Conservation (phyloP, 2,797 vertebrate species). For the Microctenopoma lineatum region DNA sequence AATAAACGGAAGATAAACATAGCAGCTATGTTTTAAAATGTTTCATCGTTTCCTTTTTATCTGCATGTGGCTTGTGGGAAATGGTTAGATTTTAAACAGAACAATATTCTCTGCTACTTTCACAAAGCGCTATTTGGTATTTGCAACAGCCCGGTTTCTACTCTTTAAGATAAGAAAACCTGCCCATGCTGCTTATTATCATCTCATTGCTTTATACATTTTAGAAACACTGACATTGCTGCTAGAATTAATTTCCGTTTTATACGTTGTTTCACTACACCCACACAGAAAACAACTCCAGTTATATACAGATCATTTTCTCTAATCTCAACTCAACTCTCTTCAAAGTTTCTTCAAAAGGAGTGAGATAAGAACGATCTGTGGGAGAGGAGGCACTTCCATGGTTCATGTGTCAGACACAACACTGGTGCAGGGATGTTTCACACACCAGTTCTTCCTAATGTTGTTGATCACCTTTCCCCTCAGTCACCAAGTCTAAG, state of each 20-base stretch:
- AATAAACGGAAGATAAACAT: conserved; percentile 55
- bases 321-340: conserved; percentile 50
- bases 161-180: conserved; percentile 25
- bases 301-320: conserved; percentile 52
- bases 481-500: conserved; percentile 6
- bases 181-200: conserved; percentile 6
- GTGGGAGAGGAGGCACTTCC: conserved; percentile 63
- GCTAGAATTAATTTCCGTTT: background rate
- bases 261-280: conserved; percentile 5
- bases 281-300: conserved; percentile 33
- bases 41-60: conserved; percentile 45
- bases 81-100: conserved; percentile 43
- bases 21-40: conserved; percentile 39
- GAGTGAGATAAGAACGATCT: conserved; percentile 60
- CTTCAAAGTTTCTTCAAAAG: conserved; percentile 72
- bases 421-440: conserved; percentile 57
- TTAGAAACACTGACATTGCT: background rate
- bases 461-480: conserved; percentile 49
- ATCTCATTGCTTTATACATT: conserved; percentile 8
- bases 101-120: conserved; percentile 35
- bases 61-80: conserved; percentile 34
- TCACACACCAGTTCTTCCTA: conserved; percentile 63
- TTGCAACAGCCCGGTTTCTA: conserved; percentile 16
- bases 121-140: conserved; percentile 16
- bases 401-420: conserved; percentile 63